Percentiles rank a stretch among this genome's conserved stretches.
These are phyloP conservation scores for Damaliscus lunatus DNA, from an alignment of 2,113 vertebrate species.

Conservation along the genomic window DNA sequence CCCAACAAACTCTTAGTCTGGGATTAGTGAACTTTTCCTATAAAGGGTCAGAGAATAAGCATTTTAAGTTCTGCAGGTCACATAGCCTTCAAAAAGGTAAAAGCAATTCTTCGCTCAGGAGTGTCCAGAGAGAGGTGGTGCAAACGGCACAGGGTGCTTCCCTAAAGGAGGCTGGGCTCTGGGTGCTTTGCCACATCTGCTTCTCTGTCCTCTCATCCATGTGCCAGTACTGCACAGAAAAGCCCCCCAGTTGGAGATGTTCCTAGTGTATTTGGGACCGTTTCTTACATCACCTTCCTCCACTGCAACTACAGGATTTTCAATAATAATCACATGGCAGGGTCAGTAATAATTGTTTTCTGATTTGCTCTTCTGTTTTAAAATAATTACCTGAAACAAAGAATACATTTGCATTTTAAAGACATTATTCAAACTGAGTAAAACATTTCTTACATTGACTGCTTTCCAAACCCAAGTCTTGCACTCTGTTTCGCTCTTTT, in stretches of 20 bases:
- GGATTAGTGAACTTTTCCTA: neutral
- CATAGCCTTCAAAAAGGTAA: neutral
- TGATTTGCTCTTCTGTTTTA: neutral
- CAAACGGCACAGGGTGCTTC: neutral
- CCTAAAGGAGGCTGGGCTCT: neutral
- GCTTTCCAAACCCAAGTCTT: neutral
- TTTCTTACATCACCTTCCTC: neutral
- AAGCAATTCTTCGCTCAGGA: neutral
- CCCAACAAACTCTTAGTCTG: neutral
- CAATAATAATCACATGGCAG: neutral
- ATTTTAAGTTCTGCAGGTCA: neutral
- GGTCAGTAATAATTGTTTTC: neutral
- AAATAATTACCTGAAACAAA: neutral
- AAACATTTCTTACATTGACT: neutral
- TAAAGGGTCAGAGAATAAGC: neutral
- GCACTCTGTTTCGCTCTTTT: neutral
- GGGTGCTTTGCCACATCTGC: neutral
- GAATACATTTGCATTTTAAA: neutral
- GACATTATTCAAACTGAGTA: neutral
- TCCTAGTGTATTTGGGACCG: neutral
- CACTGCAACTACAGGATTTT: neutral
- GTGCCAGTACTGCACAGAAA: neutral
- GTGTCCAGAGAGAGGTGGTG: neutral
- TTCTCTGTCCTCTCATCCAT: neutral
- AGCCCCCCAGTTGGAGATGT: fast-evolving